Evolutionary conservation across 2,113 vertebrate species (phyloP).

Genomic region (Rhinogobius similis): DNA sequence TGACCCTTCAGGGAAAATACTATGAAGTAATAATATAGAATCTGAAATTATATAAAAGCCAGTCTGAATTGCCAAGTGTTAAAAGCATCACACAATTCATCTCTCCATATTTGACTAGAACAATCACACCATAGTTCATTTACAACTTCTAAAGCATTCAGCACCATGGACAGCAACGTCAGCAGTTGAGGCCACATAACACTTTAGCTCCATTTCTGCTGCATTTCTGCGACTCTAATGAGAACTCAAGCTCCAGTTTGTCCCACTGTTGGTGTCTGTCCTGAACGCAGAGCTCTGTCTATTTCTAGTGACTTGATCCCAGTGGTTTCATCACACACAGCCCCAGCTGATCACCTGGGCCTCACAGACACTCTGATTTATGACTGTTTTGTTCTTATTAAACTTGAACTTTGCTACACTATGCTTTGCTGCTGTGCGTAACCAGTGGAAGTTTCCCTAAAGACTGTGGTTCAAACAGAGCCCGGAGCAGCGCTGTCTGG

Average conservation of each 20-base stretch:
- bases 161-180: background rate
- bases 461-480: slow-evolving; percentile 30
- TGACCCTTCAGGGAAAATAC: background rate
- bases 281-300: background rate
- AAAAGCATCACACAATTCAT: background rate
- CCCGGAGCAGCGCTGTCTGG: background rate
- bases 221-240: background rate
- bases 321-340: slow-evolving; percentile 4
- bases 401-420: slow-evolving; percentile 13
- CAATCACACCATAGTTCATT: background rate
- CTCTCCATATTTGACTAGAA: background rate
- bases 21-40: background rate
- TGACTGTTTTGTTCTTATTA: slow-evolving; percentile 3
- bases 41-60: background rate
- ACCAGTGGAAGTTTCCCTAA: slow-evolving; percentile 21
- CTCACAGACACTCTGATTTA: background rate
- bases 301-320: background rate
- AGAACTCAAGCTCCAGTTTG: background rate
- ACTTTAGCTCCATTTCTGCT: background rate
- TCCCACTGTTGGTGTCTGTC: slow-evolving; percentile 7
- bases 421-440: slow-evolving; percentile 15
- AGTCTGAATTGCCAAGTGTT: background rate
- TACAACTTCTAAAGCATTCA: background rate
- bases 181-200: background rate
- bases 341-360: background rate